Evolutionary conservation across 64 coral and sea anemone genomes (phyloP).

Genomic region (Pachyseris speciosa): DNA sequence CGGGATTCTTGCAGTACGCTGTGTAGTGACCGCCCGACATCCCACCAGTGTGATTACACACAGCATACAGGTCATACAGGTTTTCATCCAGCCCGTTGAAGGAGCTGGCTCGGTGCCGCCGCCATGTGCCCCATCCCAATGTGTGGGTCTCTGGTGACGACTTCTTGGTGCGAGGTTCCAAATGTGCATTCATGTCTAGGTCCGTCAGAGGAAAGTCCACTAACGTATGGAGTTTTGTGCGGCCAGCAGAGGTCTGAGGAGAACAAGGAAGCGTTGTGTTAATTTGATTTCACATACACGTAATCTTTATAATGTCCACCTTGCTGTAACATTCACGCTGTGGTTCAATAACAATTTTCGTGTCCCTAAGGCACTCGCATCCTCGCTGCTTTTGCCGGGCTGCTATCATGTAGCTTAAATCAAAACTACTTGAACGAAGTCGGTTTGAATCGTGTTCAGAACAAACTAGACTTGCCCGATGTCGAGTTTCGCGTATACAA

Average conservation of each 20-base stretch:
- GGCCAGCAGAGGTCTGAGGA: constrained; percentile 64
- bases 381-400: no score
- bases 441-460: no score
- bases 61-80: constrained; percentile 90
- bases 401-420: no score
- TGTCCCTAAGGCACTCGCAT: no score
- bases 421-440: no score
- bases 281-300: no score
- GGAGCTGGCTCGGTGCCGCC: constrained; percentile 46
- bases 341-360: no score
- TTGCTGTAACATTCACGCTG: no score
- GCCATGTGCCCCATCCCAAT: constrained; percentile 70
- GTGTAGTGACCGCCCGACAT: constrained; percentile 95
- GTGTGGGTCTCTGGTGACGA: constrained; percentile 28
- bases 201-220: constrained; percentile 76
- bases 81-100: constrained; percentile 61
- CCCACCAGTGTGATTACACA: constrained; percentile 89
- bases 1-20: constrained; percentile 91
- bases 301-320: no score
- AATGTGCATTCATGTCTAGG: constrained; percentile 83
- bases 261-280: neutral
- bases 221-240: constrained; percentile 87
- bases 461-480: no score
- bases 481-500: no score
- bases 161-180: constrained; percentile 74